Evolutionary conservation across 2,113 vertebrate species (phyloP).

Genomic region (Elephantulus edwardii): DNA sequence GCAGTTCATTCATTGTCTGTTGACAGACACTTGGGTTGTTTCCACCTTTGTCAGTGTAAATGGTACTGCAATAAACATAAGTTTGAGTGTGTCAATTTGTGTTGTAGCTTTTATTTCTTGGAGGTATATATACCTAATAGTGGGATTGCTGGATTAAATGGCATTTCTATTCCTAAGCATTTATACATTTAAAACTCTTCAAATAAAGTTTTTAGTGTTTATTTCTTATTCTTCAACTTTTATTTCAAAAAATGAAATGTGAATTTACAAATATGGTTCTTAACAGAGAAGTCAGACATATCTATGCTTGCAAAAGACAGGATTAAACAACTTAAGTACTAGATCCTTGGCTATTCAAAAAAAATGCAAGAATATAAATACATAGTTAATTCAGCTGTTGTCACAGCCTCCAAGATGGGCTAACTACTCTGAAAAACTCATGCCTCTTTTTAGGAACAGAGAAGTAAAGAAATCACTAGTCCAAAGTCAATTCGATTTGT

Average conservation of each 20-base stretch:
- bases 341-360: too few relatives aligned
- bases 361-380: not conserved
- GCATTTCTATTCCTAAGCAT: too few relatives aligned
- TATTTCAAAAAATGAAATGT: constrained; percentile 27
- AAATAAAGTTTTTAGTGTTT: not conserved
- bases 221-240: constrained; percentile 19
- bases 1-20: too few relatives aligned
- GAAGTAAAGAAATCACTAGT: constrained; percentile 58
- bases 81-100: too few relatives aligned
- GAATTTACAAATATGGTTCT: constrained; percentile 30
- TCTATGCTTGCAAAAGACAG: constrained; percentile 8
- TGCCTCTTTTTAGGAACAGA: constrained; percentile 2
- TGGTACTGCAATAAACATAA: too few relatives aligned
- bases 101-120: too few relatives aligned
- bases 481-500: constrained; percentile 39
- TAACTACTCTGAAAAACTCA: constrained; percentile 53
- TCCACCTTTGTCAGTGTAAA: too few relatives aligned
- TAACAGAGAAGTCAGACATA: constrained; percentile 38
- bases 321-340: constrained; percentile 5
- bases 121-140: too few relatives aligned
- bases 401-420: not conserved
- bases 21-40: too few relatives aligned
- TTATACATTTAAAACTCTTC: not conserved
- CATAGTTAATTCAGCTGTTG: constrained; percentile 52
- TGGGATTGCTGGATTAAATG: too few relatives aligned